Conservation (phyloP, 35 echinoderm and acorn worm species). For the Strongylocentrotus purpuratus region DNA sequence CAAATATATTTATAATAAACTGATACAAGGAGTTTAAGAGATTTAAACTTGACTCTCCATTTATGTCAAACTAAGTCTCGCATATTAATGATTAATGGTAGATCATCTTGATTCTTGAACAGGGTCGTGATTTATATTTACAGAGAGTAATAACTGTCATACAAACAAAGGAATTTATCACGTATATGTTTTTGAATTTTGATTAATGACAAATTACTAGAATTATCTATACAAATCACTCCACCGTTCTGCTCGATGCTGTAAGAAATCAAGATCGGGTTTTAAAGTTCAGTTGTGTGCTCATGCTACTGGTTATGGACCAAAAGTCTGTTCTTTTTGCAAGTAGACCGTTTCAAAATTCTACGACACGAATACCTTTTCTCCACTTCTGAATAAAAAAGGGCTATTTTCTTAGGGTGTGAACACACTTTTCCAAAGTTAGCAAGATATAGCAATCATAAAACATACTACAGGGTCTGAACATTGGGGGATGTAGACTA, state of each 20-base stretch:
- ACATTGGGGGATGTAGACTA: too few species aligned
- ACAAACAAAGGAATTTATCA: background rate
- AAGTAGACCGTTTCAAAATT: too few species aligned
- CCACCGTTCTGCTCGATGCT: too few species aligned
- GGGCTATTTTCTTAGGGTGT: background rate
- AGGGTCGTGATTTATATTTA: background rate
- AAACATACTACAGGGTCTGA: too few species aligned
- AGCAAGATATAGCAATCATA: too few species aligned
- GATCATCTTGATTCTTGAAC: background rate
- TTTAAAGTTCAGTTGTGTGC: background rate
- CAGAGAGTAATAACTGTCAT: background rate
- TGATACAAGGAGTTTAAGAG: background rate
- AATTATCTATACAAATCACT: background rate
- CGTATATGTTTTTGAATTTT: background rate
- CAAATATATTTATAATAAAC: background rate
- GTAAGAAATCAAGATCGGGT: background rate
- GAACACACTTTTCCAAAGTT: too few species aligned
- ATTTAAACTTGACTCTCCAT: background rate
- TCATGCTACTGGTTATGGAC: background rate
- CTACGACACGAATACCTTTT: too few species aligned
- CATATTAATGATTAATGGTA: conserved; percentile 13
- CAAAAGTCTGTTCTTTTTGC: too few species aligned
- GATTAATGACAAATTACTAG: background rate
- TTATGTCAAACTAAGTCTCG: background rate
- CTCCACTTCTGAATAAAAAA: background rate